These are phyloP conservation scores for Merops nubicus DNA, from an alignment of 2,113 vertebrate species.

Conservation along the genomic window DNA sequence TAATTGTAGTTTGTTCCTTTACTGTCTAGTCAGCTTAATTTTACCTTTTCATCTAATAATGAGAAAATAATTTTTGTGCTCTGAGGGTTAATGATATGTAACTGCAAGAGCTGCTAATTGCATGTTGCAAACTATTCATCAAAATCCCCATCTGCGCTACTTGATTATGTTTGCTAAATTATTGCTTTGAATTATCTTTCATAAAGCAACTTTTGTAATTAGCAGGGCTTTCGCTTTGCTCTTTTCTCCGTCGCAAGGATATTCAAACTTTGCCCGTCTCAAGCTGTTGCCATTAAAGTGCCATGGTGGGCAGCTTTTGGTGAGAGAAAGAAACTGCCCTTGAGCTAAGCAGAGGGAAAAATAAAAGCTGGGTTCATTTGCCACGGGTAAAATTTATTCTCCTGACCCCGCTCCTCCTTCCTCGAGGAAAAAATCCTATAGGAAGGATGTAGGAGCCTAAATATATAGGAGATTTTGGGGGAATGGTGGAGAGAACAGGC, in stretches of 20 bases:
- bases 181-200: constrained; percentile 99
- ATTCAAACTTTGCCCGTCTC: constrained; percentile 81
- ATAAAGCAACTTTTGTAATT: constrained; percentile 99
- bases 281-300: constrained; percentile 72
- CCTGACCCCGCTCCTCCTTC: not conserved
- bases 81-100: constrained; percentile 99
- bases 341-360: constrained; percentile 24
- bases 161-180: constrained; percentile 99
- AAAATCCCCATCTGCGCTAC: constrained; percentile 97
- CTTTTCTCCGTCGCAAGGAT: constrained; percentile 85
- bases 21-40: constrained; percentile 98
- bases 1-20: constrained; percentile 94
- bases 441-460: not conserved
- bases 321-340: constrained; percentile 67
- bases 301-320: constrained; percentile 62
- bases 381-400: not conserved
- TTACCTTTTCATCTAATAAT: constrained; percentile 98
- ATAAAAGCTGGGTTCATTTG: constrained; percentile 41
- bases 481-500: not conserved
- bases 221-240: constrained; percentile 88
- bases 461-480: not conserved
- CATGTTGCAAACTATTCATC: constrained; percentile 99
- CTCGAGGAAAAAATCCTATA: not conserved
- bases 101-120: constrained; percentile 98
- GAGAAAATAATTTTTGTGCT: constrained; percentile 98